Conservation (phyloP, 2,113 vertebrate genomes). For the Dermatemys mawii region DNA sequence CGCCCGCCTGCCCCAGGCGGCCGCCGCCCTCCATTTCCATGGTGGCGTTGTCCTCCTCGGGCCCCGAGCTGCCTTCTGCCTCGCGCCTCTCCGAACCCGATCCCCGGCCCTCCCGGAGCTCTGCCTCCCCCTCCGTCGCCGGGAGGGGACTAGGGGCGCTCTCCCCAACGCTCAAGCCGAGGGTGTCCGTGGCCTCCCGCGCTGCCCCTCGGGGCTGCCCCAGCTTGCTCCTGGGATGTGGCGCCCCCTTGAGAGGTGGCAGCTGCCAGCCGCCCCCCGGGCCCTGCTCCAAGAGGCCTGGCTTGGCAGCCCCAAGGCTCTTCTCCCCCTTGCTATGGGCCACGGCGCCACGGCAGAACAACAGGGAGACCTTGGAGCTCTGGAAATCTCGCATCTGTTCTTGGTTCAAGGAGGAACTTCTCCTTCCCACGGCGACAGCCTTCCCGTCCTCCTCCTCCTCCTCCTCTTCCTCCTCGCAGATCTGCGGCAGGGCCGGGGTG, state of each 20-base stretch:
- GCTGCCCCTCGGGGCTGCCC: background rate
- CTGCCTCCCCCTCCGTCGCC: background rate
- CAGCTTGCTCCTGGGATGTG: background rate
- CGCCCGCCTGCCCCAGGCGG: background rate
- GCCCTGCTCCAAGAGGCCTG: background rate
- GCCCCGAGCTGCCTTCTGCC: background rate
- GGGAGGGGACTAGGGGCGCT: background rate
- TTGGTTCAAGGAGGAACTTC: slow-evolving; percentile 68
- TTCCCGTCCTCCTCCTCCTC: slow-evolving; percentile 79
- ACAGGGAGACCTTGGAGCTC: background rate
- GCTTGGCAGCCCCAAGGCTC: background rate
- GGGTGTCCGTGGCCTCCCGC: background rate
- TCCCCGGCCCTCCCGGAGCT: background rate
- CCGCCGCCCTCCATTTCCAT: background rate
- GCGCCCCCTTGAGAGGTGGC: background rate
- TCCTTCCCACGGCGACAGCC: slow-evolving; percentile 19
- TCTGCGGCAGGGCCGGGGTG: slow-evolving; percentile 83
- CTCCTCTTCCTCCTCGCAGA: slow-evolving; percentile 89
- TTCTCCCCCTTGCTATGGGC: background rate
- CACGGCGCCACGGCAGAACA: background rate
- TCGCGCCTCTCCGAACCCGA: slow-evolving; percentile 25
- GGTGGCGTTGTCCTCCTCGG: slow-evolving; percentile 65
- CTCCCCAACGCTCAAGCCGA: background rate
- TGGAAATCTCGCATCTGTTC: slow-evolving; percentile 72
- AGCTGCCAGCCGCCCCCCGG: background rate